phyloP scores from a whole-genome alignment of 2,888 invertebrate species.

The Spodoptera picta region DNA sequence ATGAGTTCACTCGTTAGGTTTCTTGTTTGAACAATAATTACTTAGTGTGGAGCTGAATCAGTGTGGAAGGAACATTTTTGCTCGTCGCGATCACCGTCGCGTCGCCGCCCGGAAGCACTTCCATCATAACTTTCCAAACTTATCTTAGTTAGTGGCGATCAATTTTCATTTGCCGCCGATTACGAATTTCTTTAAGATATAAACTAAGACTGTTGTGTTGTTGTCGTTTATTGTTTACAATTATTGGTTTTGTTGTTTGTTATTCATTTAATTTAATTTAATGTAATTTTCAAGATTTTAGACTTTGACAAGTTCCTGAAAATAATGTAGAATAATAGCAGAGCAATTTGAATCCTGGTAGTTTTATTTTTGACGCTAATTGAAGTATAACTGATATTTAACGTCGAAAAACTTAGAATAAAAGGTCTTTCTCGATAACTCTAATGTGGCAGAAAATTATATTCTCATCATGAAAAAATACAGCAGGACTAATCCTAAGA shows the following conservation, averaged over 20 bases:
- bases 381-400: no score
- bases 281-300: no score
- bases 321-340: no score
- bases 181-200: conserved; percentile 75
- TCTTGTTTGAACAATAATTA: conserved; percentile 81
- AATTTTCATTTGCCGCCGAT: conserved; percentile 86
- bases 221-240: conserved; percentile 46
- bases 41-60: conserved; percentile 72
- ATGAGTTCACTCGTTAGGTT: conserved; percentile 75
- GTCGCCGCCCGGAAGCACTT: conserved; percentile 72
- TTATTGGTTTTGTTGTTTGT: conserved; percentile 2
- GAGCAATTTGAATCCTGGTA: no score
- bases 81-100: conserved; percentile 58
- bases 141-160: conserved; percentile 85
- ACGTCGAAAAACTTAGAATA: no score
- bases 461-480: conserved; percentile 47
- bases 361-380: no score
- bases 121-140: conserved; percentile 84
- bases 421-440: background rate
- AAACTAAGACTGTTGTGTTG: conserved; percentile 59
- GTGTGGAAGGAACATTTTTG: conserved; percentile 73
- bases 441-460: conserved; percentile 27
- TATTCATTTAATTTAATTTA: background rate
- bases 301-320: no score
- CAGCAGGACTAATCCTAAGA: conserved; percentile 45